Conservation (phyloP, 1,140 invertebrate genomes). For the Lepidurus arcticus region DNA sequence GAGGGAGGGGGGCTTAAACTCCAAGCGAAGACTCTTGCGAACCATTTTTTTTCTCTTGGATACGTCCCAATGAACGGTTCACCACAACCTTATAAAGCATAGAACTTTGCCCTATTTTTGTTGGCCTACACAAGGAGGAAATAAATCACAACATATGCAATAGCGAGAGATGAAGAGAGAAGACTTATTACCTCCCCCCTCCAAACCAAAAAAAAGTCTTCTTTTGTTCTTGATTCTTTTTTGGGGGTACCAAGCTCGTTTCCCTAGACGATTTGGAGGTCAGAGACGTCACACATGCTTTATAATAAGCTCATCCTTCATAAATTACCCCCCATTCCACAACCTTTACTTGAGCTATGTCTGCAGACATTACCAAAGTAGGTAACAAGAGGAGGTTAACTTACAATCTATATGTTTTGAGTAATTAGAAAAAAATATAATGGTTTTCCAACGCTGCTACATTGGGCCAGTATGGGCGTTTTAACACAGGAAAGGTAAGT, state of each 20-base stretch:
- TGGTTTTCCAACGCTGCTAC: not conserved
- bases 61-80: not conserved
- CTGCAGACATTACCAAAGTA: not conserved
- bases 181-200: not conserved
- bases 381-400: not conserved
- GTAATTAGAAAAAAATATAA: not conserved
- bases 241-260: not conserved
- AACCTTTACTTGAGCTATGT: not conserved
- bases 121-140: not conserved
- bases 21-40: not conserved
- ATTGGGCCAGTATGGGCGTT: not conserved
- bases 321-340: not conserved
- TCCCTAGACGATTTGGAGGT: conserved; percentile 5
- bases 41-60: not conserved
- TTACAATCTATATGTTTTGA: conserved; percentile 10
- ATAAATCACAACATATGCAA: not conserved
- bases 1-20: not conserved
- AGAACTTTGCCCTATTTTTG: conserved; percentile 5
- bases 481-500: not conserved
- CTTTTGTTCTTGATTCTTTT: not conserved
- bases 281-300: conserved; percentile 21
- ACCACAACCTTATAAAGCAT: not conserved
- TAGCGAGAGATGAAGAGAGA: not conserved
- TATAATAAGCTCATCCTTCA: not conserved
- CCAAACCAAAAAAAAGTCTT: not conserved